phyloP scores from a whole-genome alignment of 2,888 invertebrate genomes.

The Xylota sylvarum region DNA sequence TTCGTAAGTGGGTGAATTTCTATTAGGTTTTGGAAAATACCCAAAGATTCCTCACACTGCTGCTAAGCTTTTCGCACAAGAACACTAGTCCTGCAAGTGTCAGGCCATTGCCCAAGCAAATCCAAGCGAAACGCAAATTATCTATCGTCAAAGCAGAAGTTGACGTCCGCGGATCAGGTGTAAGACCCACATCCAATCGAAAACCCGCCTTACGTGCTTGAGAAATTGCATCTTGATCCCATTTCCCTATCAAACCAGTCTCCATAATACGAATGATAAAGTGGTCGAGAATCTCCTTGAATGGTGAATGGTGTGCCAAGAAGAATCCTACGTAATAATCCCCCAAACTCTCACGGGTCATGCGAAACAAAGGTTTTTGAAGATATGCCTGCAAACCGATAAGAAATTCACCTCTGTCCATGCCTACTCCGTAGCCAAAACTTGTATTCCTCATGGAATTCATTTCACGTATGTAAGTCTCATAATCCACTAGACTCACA shows the following conservation, averaged over 20 bases:
- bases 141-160: background rate
- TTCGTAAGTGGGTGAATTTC: too few species aligned
- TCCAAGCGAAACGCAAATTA: constrained; percentile 38
- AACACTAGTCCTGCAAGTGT: constrained; percentile 9
- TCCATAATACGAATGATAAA: constrained; percentile 44
- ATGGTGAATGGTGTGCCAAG: constrained; percentile 32
- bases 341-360: background rate
- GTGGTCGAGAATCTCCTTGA: constrained; percentile 27
- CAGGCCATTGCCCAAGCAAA: constrained; percentile 23
- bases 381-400: background rate
- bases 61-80: constrained; percentile 2
- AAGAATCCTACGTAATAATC: constrained; percentile 21
- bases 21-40: too few species aligned
- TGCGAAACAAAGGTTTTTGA: constrained; percentile 14
- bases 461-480: background rate
- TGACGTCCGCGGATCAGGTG: background rate
- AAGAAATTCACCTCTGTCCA: constrained; percentile 36
- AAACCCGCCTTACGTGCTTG: background rate
- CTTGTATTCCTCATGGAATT: constrained; percentile 11
- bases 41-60: background rate
- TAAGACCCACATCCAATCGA: background rate
- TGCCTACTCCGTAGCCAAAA: background rate
- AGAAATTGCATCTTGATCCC: constrained; percentile 11
- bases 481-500: background rate
- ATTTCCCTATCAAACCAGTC: constrained; percentile 54